A percentile compares a stretch with the other conserved stretches of the same genome.
Conservation (phyloP, 2,113 vertebrate species). For the Sturnira hondurensis region DNA sequence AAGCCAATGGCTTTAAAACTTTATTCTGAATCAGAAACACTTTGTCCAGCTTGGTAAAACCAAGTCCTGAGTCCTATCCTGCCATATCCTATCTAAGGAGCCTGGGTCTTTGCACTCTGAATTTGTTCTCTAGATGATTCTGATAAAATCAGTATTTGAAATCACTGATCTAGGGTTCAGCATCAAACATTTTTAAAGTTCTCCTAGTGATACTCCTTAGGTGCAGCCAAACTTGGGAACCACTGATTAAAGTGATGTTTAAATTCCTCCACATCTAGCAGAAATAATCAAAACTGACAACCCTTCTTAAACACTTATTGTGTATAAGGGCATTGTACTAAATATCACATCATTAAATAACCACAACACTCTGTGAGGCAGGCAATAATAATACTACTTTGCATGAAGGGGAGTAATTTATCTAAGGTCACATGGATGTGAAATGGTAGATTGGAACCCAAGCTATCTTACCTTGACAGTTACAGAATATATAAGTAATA, state of each 20-base stretch:
- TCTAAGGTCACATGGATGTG: not conserved
- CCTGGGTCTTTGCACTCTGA: not conserved
- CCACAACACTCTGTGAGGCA: not conserved
- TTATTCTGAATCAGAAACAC: not conserved
- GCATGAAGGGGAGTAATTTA: not conserved
- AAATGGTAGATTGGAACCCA: not conserved
- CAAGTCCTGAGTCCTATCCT: not conserved
- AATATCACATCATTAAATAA: not conserved
- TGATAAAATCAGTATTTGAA: not conserved
- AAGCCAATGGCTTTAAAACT: not conserved
- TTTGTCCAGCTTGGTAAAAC: not conserved
- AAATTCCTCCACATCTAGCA: not conserved
- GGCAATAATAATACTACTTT: not conserved
- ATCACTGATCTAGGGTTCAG: not conserved
- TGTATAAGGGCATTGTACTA: not conserved
- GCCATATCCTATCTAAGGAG: not conserved
- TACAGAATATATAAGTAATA: not conserved
- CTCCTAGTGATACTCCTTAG: not conserved
- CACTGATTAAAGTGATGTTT: not conserved
- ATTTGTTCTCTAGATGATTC: not conserved
- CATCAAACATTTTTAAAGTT: not conserved
- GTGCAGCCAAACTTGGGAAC: not conserved
- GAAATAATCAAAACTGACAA: not conserved
- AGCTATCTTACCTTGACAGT: not conserved
- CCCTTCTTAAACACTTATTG: not conserved